Conservation (phyloP, 1,140 invertebrate species). For the Nasonia longicornis region DNA sequence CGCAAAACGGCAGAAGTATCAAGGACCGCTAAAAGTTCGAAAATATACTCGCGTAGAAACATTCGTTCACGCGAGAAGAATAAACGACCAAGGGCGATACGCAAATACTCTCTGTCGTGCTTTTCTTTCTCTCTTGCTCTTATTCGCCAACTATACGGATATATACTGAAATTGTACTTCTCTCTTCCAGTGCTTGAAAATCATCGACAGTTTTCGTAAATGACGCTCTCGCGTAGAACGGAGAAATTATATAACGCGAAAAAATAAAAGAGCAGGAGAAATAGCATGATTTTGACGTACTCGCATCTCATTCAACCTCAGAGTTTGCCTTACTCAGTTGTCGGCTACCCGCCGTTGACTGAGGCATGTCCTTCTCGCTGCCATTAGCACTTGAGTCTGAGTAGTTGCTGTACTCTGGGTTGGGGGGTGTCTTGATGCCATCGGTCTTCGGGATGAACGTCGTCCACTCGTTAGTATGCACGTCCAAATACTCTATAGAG, state of each 20-base stretch:
- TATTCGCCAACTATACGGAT: not conserved
- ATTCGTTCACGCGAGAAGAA: not conserved
- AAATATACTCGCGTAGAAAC: not conserved
- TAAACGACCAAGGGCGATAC: not conserved
- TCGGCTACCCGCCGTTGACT: conserved; percentile 4
- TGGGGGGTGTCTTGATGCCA: conserved; percentile 54
- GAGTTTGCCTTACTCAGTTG: conserved; percentile 13
- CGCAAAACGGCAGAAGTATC: conserved; percentile 20
- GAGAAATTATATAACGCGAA: not conserved
- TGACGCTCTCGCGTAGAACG: not conserved
- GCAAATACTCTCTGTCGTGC: not conserved
- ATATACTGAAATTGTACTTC: conserved; percentile 34
- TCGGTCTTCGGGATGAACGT: conserved; percentile 69
- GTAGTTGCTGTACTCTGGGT: conserved; percentile 46
- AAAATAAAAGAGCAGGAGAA: conserved; percentile 15
- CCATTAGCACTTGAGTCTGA: conserved; percentile 47
- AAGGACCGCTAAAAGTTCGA: conserved; percentile 26
- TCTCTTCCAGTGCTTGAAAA: conserved; percentile 34
- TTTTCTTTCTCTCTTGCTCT: not conserved
- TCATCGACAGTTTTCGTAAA: not conserved
- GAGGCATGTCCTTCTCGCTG: conserved; percentile 50
- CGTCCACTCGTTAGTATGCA: conserved; percentile 80
- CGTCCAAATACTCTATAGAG: conserved; percentile 84
- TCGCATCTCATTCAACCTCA: conserved; percentile 20
- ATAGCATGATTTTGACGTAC: not conserved